A percentile compares a stretch with the other conserved stretches of the same genome.
Conservation (phyloP, 2,888 invertebrate genomes). For the Ariolimax columbianus region DNA sequence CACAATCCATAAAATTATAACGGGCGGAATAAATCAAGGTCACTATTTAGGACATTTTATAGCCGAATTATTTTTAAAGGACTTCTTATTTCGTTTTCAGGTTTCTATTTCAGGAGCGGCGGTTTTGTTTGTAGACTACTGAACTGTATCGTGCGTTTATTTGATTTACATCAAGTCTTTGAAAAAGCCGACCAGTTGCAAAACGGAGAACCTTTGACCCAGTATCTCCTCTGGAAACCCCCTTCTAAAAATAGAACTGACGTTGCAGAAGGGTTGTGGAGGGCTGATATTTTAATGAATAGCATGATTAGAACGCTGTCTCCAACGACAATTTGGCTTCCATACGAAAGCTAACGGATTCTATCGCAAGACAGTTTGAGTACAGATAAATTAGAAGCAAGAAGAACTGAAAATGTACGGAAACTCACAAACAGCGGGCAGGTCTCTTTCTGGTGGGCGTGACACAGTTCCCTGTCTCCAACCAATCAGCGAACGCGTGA, state of each 20-base stretch:
- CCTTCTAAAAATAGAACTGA: slow-evolving; percentile 50
- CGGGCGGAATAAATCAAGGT: too few species aligned
- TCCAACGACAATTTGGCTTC: too few species aligned
- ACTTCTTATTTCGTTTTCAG: too few species aligned
- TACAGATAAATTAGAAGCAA: neutral
- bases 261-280: neutral
- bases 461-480: neutral
- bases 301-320: neutral
- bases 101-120: too few species aligned
- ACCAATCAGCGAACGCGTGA: neutral
- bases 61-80: too few species aligned
- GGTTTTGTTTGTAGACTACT: too few species aligned
- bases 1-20: too few species aligned
- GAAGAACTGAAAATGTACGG: neutral
- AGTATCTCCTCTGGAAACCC: slow-evolving; percentile 43
- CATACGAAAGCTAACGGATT: too few species aligned
- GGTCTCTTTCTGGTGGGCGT: neutral
- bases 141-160: too few species aligned
- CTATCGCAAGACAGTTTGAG: too few species aligned
- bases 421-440: neutral
- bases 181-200: neutral
- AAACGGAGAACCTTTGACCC: slow-evolving; percentile 45
- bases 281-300: neutral
- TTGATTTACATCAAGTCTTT: neutral
- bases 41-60: too few species aligned